A percentile compares a stretch with the other conserved stretches of the same genome.
phyloP scores from a whole-genome alignment of 2,797 vertebrate genomes.

The Myotis findleyi region DNA sequence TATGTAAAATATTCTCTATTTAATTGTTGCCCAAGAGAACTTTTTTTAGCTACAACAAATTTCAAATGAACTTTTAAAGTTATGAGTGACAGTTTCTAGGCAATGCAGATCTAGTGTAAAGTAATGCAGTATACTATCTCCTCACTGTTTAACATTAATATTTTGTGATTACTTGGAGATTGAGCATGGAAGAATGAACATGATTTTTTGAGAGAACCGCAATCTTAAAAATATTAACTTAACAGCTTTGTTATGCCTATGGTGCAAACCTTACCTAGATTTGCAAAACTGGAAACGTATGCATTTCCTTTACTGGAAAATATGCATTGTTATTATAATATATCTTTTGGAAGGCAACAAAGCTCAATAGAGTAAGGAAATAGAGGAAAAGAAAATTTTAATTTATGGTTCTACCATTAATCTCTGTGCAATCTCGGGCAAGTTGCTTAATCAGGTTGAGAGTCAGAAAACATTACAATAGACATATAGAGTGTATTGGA shows the following conservation, averaged over 20 bases:
- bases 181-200: not conserved
- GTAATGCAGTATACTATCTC: not conserved
- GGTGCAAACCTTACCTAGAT: not conserved
- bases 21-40: not conserved
- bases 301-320: not conserved
- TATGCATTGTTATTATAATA: not conserved
- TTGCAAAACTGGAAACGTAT: not conserved
- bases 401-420: slow-evolving; percentile 12
- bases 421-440: not conserved
- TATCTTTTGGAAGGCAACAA: not conserved
- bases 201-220: not conserved
- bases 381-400: not conserved
- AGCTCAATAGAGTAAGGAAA: not conserved
- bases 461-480: slow-evolving; percentile 39
- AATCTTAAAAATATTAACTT: slow-evolving; percentile 31
- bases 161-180: not conserved
- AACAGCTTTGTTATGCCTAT: not conserved
- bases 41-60: slow-evolving; percentile 23
- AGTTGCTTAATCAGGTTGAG: slow-evolving; percentile 40
- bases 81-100: not conserved
- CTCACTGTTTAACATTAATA: slow-evolving; percentile 14
- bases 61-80: not conserved
- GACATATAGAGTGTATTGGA: not conserved
- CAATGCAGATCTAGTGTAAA: not conserved
- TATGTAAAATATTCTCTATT: not conserved